Conservation (phyloP, 2,797 vertebrate species). For the Zenarchopterus dispar region DNA sequence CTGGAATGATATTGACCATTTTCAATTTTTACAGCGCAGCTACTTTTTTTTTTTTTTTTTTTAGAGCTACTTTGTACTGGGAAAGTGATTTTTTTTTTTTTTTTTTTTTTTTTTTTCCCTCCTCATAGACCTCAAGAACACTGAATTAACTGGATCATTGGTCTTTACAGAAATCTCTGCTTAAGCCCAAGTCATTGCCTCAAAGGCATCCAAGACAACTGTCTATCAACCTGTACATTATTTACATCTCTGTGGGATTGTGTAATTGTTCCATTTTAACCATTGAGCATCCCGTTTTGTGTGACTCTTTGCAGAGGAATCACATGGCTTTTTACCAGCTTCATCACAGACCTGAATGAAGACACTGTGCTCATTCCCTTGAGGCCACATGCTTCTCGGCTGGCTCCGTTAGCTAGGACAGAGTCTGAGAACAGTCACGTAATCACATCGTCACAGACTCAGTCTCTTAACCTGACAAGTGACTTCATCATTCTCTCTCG, state of each 20-base stretch:
- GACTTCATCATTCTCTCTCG: too few species aligned
- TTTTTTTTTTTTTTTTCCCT: too few species aligned
- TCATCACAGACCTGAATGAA: slow-evolving; percentile 23
- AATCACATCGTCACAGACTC: too few species aligned
- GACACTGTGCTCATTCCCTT: slow-evolving; percentile 3
- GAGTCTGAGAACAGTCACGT: not conserved
- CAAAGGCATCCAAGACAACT: not conserved
- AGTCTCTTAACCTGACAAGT: too few species aligned
- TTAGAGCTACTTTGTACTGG: not conserved
- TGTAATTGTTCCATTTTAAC: not conserved
- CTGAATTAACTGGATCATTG: slow-evolving; percentile 18
- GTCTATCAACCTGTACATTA: not conserved
- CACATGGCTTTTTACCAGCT: not conserved
- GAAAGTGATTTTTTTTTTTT: not conserved
- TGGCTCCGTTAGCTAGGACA: not conserved
- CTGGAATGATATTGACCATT: not conserved
- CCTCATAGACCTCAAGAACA: slow-evolving; percentile 4
- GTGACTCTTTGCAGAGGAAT: too few species aligned
- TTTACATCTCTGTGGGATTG: not conserved
- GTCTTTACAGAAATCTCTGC: not conserved
- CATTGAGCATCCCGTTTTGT: too few species aligned
- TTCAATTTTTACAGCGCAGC: too few species aligned
- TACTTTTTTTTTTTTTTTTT: not conserved
- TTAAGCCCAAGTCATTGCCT: not conserved
- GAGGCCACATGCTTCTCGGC: slow-evolving; percentile 1